A percentile compares a stretch with the other conserved stretches of the same genome.
Conservation (phyloP, 2,113 vertebrate species). For the Manacus vitellinus region DNA sequence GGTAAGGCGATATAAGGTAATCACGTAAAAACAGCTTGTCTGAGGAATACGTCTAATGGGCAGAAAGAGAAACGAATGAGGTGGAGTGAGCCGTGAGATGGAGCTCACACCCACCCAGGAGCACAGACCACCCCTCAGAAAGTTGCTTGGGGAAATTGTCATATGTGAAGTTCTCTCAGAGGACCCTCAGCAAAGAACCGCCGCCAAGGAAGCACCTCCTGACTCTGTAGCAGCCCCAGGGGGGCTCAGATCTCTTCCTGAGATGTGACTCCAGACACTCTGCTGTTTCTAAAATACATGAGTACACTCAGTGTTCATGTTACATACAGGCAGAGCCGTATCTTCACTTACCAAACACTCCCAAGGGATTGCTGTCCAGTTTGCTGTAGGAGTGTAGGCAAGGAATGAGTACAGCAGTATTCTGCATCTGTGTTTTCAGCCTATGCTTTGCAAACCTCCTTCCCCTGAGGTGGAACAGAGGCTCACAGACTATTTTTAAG, state of each 20-base stretch:
- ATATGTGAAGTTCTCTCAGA: fast-evolving
- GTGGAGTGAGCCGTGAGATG: not conserved
- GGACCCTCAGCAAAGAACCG: not conserved
- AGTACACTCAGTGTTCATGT: not conserved
- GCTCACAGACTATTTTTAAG: not conserved
- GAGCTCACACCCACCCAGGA: not conserved
- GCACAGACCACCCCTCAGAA: not conserved
- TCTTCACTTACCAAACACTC: not conserved
- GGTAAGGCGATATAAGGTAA: not conserved
- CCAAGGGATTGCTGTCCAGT: not conserved
- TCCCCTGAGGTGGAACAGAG: not conserved
- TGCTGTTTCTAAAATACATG: fast-evolving
- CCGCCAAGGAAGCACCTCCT: too few species aligned
- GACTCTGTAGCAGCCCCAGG: too few species aligned
- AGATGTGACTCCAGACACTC: fast-evolving
- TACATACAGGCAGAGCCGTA: fast-evolving
- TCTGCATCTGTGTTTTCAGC: not conserved
- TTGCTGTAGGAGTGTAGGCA: fast-evolving
- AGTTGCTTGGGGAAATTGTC: not conserved
- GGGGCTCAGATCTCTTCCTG: not conserved
- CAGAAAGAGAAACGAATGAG: not conserved
- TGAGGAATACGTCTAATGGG: not conserved
- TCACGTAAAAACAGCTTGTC: fast-evolving
- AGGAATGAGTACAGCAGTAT: not conserved
- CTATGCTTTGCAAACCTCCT: not conserved